A percentile compares a stretch with the other conserved stretches of the same genome.
phyloP scores from a whole-genome alignment of 2,888 invertebrate genomes.

The Patella ulyssiponensis region DNA sequence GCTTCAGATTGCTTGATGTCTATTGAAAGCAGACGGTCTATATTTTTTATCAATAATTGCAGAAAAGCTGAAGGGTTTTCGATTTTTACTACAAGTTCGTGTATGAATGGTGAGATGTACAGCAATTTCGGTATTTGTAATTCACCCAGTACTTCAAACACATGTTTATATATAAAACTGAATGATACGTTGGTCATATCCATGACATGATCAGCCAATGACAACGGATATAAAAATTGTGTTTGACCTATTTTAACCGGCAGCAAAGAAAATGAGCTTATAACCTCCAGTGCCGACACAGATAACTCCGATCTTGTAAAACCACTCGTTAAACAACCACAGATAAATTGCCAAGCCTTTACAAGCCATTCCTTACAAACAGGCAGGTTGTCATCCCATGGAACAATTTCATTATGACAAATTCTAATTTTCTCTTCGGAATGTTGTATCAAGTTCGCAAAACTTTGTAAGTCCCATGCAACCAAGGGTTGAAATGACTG shows the following conservation, averaged over 20 bases:
- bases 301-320: too few relatives aligned
- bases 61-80: neutral
- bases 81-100: neutral
- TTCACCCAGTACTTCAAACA: neutral
- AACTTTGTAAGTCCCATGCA: neutral
- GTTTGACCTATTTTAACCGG: too few relatives aligned
- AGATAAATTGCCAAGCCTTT: neutral
- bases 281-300: too few relatives aligned
- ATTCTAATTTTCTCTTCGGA: neutral
- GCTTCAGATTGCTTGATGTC: neutral
- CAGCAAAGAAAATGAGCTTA: too few relatives aligned
- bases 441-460: neutral
- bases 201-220: neutral
- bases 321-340: neutral
- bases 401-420: neutral
- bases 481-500: neutral
- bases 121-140: neutral
- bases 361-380: neutral
- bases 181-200: neutral
- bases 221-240: neutral
- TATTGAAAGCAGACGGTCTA: neutral
- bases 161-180: neutral
- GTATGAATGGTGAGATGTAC: neutral
- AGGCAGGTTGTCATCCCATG: neutral
- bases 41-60: neutral